These are phyloP conservation scores for Leucozona laternaria DNA, from an alignment of 2,888 invertebrate genomes.

Conservation along the genomic window DNA sequence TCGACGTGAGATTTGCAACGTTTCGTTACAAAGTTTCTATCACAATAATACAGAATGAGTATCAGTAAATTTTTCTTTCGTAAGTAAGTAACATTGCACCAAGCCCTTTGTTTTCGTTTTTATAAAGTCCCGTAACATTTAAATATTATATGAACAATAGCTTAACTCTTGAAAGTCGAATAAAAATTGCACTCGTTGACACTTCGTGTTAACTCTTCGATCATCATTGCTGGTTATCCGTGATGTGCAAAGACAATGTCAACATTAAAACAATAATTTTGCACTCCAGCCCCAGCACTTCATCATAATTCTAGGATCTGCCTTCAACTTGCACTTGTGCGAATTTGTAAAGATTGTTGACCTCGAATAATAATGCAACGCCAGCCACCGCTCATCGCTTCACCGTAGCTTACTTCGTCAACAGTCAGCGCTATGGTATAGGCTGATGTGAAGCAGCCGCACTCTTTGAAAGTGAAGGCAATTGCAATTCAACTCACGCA, in stretches of 20 bases:
- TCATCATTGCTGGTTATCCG: constrained; percentile 34
- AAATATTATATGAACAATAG: too few relatives aligned
- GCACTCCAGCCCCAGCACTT: constrained; percentile 23
- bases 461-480: constrained; percentile 74
- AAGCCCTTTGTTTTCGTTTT: neutral
- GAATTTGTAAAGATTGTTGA: constrained; percentile 70
- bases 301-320: constrained; percentile 65
- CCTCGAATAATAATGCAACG: constrained; percentile 54
- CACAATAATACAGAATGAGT: too few relatives aligned
- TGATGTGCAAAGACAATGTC: constrained; percentile 62
- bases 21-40: too few relatives aligned
- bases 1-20: too few relatives aligned
- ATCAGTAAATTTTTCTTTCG: too few relatives aligned
- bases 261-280: constrained; percentile 59
- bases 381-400: neutral
- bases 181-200: constrained; percentile 31
- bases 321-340: constrained; percentile 73
- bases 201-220: constrained; percentile 32
- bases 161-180: constrained; percentile 23
- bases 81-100: neutral
- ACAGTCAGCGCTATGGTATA: neutral
- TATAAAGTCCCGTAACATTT: neutral
- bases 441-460: constrained; percentile 39
- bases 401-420: neutral
- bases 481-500: constrained; percentile 68